Base-by-base conservation (phyloP, 2,113 vertebrate genomes). In the Calcarius ornatus region DNA sequence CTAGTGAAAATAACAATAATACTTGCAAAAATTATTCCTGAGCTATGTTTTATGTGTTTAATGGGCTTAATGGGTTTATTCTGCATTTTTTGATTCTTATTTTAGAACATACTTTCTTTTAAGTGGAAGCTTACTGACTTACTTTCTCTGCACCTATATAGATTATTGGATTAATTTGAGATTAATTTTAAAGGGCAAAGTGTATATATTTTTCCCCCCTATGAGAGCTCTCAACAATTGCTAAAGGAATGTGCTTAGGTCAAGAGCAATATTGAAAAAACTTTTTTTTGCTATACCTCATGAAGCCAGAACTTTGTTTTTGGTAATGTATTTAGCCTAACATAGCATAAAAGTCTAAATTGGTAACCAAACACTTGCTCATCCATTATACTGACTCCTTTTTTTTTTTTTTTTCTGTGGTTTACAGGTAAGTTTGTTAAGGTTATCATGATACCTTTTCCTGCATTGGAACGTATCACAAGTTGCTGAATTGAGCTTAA, bases 1-100 rank as follows among this genome's bases (percentile, higher is more conserved):
- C 98, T 90, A 80, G 6, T 87, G 35, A 80, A 83, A 94, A 56
- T 71, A 80, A 87, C 87, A 88, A 53, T 68, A 89, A 37, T 87
- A 33, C 12, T 47, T 71, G 35, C 16, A 85, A 43, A 66, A 76
- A 35, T 1, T 0, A 42, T 82, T 81, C 10, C 50, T 50, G 43
- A 71, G 21, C 4, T 53, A 10, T 1, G 0, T 59, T 60, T 71
- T 84, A 35, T 35, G n/a, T 59, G 33, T 57, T 57, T 24, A n/a
- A 56, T 22, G 13, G 15, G 13, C 63, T 81, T 23, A 12, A 37
- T 2, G 1, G 20, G 15, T 70, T 79, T 21, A 14, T n/a, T 2
- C 0, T 43, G 18, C 5, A 22, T 50, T 43, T 70, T 86, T 68
- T 50, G 2, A 10, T 66, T 69, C 13, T 42, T 88, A 30, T 42